phyloP scores from a whole-genome alignment of 1,140 invertebrate species.

The Lepidurus arcticus region DNA sequence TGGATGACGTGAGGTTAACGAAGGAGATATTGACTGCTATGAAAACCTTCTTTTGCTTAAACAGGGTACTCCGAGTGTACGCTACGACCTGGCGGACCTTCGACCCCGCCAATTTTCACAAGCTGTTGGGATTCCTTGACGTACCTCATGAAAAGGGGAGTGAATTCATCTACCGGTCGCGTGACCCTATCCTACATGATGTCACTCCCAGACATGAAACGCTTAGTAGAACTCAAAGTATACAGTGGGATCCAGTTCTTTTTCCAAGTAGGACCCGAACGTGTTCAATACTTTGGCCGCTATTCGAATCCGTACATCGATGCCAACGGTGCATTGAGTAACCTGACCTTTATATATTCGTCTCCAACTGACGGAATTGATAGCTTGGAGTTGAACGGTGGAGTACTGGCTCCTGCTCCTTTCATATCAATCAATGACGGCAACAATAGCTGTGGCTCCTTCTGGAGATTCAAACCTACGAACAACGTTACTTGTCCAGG shows the following conservation, averaged over 20 bases:
- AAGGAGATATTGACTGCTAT: background rate
- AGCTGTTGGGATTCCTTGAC: background rate
- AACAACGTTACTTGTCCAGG: background rate
- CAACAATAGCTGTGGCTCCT: background rate
- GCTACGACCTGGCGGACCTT: background rate
- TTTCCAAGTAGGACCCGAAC: background rate
- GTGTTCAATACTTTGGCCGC: background rate
- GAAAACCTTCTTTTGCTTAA: background rate
- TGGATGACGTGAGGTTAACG: background rate
- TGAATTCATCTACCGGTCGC: background rate
- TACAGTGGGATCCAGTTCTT: background rate
- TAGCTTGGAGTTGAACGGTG: background rate
- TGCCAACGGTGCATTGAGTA: background rate
- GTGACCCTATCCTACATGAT: background rate
- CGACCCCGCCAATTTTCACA: background rate
- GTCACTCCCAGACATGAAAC: background rate
- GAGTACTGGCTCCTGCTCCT: background rate
- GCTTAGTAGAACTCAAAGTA: background rate
- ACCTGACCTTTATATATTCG: background rate
- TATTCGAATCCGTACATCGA: background rate
- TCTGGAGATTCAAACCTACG: background rate
- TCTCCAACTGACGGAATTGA: background rate
- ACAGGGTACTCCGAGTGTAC: background rate
- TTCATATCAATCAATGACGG: background rate
- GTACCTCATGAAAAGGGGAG: background rate